phyloP scores from a whole-genome alignment of 2,888 invertebrate species.

The Neoitamus cyanurus region DNA sequence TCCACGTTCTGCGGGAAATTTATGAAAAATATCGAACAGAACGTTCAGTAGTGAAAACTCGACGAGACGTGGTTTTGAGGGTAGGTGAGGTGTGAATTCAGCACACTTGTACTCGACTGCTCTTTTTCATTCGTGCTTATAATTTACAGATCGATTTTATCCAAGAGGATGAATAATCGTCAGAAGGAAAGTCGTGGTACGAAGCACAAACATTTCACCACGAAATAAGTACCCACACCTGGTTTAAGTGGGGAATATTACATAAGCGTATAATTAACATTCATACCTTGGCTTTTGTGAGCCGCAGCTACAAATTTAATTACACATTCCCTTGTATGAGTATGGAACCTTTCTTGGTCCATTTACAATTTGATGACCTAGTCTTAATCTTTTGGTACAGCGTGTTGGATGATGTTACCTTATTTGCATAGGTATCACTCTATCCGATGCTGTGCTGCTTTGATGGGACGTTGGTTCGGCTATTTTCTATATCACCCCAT shows the following conservation, averaged over 20 bases:
- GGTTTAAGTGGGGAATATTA: background rate
- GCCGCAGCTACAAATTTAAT: too few species aligned
- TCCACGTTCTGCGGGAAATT: background rate
- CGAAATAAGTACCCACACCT: background rate
- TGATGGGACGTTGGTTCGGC: too few species aligned
- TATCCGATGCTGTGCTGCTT: too few species aligned
- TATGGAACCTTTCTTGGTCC: background rate
- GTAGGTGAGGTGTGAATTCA: background rate
- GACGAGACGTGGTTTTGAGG: background rate
- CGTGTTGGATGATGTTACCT: too few species aligned
- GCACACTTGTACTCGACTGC: background rate
- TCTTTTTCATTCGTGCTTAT: background rate
- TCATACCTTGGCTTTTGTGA: background rate
- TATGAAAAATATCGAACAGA: background rate
- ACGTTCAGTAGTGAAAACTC: background rate
- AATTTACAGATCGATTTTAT: background rate
- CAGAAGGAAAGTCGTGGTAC: background rate
- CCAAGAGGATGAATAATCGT: background rate
- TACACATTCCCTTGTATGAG: too few species aligned
- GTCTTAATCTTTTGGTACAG: too few species aligned
- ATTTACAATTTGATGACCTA: too few species aligned
- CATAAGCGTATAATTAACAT: background rate
- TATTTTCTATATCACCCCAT: too few species aligned
- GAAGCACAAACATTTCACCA: background rate
- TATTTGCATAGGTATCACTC: too few species aligned